Evolutionary conservation across 2,888 invertebrate species (phyloP).

Genomic region (Trachelus troglodyta): DNA sequence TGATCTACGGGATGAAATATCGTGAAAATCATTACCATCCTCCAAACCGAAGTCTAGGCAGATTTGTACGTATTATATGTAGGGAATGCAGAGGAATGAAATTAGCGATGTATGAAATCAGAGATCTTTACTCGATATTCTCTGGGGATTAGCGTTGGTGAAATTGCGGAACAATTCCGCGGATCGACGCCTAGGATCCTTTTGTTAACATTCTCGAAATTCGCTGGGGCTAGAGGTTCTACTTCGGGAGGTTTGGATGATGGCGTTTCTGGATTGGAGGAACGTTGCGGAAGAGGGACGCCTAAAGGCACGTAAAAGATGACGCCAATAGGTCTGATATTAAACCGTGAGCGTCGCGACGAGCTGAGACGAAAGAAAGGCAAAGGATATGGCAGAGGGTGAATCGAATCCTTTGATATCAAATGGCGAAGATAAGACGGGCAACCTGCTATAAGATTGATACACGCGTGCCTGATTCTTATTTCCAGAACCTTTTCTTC

Average conservation of each 20-base stretch:
- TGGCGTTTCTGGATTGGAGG: background rate
- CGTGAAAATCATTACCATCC: too few species aligned
- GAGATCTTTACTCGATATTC: background rate
- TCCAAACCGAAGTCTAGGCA: background rate
- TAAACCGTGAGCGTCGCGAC: slow-evolving; percentile 19
- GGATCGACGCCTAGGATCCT: slow-evolving; percentile 1
- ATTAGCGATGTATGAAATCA: background rate
- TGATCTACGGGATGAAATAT: background rate
- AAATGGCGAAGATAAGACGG: background rate
- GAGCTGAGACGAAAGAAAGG: background rate
- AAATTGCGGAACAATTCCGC: background rate
- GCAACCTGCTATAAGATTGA: slow-evolving; percentile 11
- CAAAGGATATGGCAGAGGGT: background rate
- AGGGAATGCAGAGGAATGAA: background rate
- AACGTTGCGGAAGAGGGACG: slow-evolving; percentile 1
- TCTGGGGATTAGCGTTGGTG: background rate
- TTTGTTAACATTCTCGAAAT: slow-evolving; percentile 20
- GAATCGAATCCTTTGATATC: slow-evolving; percentile 31
- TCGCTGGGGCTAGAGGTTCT: background rate
- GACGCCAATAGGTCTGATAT: slow-evolving; percentile 28
- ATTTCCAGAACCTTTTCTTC: background rate
- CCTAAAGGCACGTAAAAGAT: slow-evolving; percentile 19
- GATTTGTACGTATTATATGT: background rate
- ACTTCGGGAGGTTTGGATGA: background rate
- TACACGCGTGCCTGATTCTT: slow-evolving; percentile 6